Conservation (phyloP, 2,888 invertebrate species). For the Spodoptera exigua region DNA sequence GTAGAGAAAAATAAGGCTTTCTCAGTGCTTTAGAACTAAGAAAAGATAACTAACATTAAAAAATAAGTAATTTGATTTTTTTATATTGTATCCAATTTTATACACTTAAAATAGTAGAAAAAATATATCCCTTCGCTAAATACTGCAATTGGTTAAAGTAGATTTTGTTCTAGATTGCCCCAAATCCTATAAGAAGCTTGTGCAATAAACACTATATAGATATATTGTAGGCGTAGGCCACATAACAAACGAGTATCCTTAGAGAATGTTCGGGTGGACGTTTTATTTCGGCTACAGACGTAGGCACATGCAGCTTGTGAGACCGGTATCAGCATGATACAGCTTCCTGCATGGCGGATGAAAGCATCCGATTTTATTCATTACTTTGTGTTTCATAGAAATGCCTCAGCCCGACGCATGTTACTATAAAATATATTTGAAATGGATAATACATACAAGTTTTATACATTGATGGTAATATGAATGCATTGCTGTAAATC, state of each 20-base stretch:
- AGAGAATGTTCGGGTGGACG: conserved; percentile 55
- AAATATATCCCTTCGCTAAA: conserved; percentile 33
- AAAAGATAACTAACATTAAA: conserved; percentile 22
- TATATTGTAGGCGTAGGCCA: conserved; percentile 43
- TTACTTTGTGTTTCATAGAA: conserved; percentile 86
- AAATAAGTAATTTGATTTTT: conserved; percentile 22
- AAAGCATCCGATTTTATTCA: conserved; percentile 83
- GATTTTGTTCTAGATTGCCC: conserved; percentile 46
- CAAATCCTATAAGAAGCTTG: conserved; percentile 55
- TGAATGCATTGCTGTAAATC: conserved; percentile 76
- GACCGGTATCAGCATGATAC: conserved; percentile 85
- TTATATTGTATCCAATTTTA: conserved; percentile 24
- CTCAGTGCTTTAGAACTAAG: conserved; percentile 48
- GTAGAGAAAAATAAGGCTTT: conserved; percentile 46
- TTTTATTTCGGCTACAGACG: conserved; percentile 55
- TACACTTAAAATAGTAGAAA: conserved; percentile 51
- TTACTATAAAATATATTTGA: conserved; percentile 77
- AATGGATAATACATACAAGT: conserved; percentile 64
- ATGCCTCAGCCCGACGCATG: conserved; percentile 88
- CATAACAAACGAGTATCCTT: conserved; percentile 48
- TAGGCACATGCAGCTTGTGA: conserved; percentile 79
- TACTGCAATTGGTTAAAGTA: conserved; percentile 46
- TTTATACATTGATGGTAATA: conserved; percentile 64
- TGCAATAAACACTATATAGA: conserved; percentile 51
- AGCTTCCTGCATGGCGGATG: conserved; percentile 89